Conservation (phyloP, 1,140 invertebrate species). For the Magallana gigas region DNA sequence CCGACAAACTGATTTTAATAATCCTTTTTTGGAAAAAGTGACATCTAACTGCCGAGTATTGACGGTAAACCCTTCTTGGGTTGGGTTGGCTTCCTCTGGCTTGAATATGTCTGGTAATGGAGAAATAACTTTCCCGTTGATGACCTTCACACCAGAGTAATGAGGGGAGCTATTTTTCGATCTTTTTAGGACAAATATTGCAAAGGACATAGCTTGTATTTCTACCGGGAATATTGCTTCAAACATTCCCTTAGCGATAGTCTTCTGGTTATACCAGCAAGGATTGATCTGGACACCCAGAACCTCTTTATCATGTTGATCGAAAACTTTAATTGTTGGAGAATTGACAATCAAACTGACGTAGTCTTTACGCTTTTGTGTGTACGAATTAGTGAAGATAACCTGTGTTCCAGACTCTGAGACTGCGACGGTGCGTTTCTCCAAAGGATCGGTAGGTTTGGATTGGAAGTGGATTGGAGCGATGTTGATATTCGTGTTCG, state of each 20-base stretch:
- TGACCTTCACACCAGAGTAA: constrained; percentile 51
- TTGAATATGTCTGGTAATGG: constrained; percentile 14
- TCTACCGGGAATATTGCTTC: constrained; percentile 65
- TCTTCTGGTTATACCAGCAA: constrained; percentile 56
- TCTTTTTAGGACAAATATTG: constrained; percentile 54
- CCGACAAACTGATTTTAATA: constrained; percentile 58
- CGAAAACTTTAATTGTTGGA: constrained; percentile 44
- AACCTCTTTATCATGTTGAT: constrained; percentile 55
- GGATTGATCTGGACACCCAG: constrained; percentile 64
- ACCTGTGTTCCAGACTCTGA: constrained; percentile 51
- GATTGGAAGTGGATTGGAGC: background rate
- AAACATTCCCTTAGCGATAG: constrained; percentile 53
- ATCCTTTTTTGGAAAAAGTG: constrained; percentile 61
- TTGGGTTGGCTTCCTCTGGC: background rate
- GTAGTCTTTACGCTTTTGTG: constrained; percentile 63
- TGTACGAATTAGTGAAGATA: constrained; percentile 66
- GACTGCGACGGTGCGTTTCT: constrained; percentile 48
- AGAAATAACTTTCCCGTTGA: constrained; percentile 55
- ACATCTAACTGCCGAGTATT: constrained; percentile 58
- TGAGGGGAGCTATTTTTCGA: constrained; percentile 46
- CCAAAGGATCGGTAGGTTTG: constrained; percentile 36
- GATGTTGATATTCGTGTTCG: constrained; percentile 48
- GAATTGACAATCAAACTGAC: constrained; percentile 59
- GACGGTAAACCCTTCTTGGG: background rate
- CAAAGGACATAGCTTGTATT: constrained; percentile 59